A percentile compares a stretch with the other conserved stretches of the same genome.
These are phyloP conservation scores for Junonia oenone DNA, from an alignment of 2,888 invertebrate species.

Conservation along the genomic window DNA sequence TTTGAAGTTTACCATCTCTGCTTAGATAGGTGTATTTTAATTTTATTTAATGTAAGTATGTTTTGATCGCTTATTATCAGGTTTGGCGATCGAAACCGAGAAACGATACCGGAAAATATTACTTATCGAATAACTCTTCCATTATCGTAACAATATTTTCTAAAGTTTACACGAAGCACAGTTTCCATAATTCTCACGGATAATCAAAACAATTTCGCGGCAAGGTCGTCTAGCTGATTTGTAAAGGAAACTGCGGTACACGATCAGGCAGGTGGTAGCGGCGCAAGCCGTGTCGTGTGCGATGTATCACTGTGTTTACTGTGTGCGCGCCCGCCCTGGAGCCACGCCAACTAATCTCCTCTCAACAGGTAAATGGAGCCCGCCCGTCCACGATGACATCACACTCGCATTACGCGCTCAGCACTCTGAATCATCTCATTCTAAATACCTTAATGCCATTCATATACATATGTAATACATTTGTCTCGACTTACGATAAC, in stretches of 20 bases:
- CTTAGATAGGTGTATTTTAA: conserved; percentile 9
- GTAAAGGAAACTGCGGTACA: conserved; percentile 19
- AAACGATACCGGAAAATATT: background rate
- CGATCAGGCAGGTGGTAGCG: conserved; percentile 29
- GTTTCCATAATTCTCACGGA: background rate
- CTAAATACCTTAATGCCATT: conserved; percentile 45
- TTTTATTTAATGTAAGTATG: conserved; percentile 13
- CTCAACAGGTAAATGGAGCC: conserved; percentile 69
- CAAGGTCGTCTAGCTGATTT: conserved; percentile 21
- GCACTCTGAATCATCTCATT: conserved; percentile 62
- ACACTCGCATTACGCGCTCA: conserved; percentile 42
- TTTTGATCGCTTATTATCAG: background rate
- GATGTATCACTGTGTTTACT: conserved; percentile 49
- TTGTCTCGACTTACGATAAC: conserved; percentile 3
- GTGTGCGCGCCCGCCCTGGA: conserved; percentile 50
- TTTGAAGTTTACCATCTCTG: conserved; percentile 35
- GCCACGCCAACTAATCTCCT: conserved; percentile 59
- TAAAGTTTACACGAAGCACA: background rate
- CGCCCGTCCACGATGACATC: conserved; percentile 58
- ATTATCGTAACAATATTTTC: no score
- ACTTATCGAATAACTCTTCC: background rate
- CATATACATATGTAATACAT: conserved; percentile 4
- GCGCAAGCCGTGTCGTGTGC: conserved; percentile 35
- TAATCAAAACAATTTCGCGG: conserved; percentile 11
- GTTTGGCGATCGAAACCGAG: no score